Base-by-base conservation (phyloP, 2,888 invertebrate genomes). In the Bembecia ichneumoniformis region DNA sequence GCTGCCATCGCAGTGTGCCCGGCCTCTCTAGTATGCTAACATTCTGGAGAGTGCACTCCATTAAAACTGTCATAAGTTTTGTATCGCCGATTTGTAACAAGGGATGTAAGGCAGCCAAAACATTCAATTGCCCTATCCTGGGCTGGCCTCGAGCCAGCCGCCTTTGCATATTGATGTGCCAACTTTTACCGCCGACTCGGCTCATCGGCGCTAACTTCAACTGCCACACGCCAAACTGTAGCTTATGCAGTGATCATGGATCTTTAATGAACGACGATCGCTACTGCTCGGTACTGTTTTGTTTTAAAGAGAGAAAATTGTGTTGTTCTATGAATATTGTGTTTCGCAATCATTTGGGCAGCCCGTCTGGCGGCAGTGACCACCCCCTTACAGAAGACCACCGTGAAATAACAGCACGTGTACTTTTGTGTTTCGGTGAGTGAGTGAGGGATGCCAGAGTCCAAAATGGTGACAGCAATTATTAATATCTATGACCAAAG, bases 51-150 rank as follows among this genome's bases (percentile, higher is more conserved):
- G 63, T 69, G 59, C 68, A 70, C 60, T 61, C 71, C 68, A 75
- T 77, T 78, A 72, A 71, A 73, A 69, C 71, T 68, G 68, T 74
- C 70, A 64, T 66, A 71, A 75, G 66, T 75, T 77, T 68, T 75
- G 77, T 78, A 77, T 76, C 74, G 64, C 65, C 70, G 69, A 40
- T 40, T n/a, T 40, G 40, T 40, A 40, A 40, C 40, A 40, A 73
- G 70, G 62, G 65, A 66, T 67, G 65, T 63, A 64, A 63, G 63
- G 66, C 58, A 68, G 72, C 68, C 74, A 74, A 77, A 82, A 82
- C 78, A 82, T 82, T 84, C 82, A 83, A 83, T 83, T 81, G 82
- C 76, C 74, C 78, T 80, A 79, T 80, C 77, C 71, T 70, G 71
- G 63, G 64, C 75, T 84, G 83, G 83, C 79, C 63, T 55, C 56